Base-by-base conservation (phyloP, 2,797 vertebrate genomes). In the Eidolon dupreanum region DNA sequence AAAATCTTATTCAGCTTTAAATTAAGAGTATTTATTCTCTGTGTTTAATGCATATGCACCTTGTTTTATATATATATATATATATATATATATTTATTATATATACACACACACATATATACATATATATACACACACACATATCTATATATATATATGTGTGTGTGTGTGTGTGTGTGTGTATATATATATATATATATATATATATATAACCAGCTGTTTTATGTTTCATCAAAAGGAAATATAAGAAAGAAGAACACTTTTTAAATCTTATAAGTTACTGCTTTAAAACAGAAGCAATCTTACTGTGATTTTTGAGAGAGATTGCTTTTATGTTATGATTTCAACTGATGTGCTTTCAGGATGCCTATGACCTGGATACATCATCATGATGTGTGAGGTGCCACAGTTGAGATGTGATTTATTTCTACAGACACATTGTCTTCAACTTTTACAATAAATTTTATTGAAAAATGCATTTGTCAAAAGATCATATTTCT, bases 311-410 rank as follows among this genome's bases (percentile, higher is more conserved):
- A 71, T 43, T 92, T 92, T 77, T 19, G 36, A 24, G 22, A 88
- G 51, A 97, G 49, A 87, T 81, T 86, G 74, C 28, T 84, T 95
- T 93, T 91, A 84, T 87, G 70, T 94, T 79, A 93, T 81, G 86
- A 94, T 94, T 94, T 20, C 7, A 88, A 46, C 19, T 28, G 41
- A 93, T 1, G 0, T 0, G 5, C 16, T 95, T 97, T 57, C 43
- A 86, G 24, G 71, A 96, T 31, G 2, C 61, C 92, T 96, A 65
- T 22, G 3, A 43, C 90, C 28, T 38, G 63, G 49, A 96, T 20
- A 53, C 19, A 94, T 28, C 31, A 88, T 41, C 33, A 36, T 31
- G 71, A 57, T 73, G 31, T 31, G 19, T 2, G 63, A 70, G 28
- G 43, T 83, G 43, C 38, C n/a, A 83, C 41, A 59, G 36, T 4